phyloP scores from a whole-genome alignment of 2,888 invertebrate genomes.

The Cancer borealis region DNA sequence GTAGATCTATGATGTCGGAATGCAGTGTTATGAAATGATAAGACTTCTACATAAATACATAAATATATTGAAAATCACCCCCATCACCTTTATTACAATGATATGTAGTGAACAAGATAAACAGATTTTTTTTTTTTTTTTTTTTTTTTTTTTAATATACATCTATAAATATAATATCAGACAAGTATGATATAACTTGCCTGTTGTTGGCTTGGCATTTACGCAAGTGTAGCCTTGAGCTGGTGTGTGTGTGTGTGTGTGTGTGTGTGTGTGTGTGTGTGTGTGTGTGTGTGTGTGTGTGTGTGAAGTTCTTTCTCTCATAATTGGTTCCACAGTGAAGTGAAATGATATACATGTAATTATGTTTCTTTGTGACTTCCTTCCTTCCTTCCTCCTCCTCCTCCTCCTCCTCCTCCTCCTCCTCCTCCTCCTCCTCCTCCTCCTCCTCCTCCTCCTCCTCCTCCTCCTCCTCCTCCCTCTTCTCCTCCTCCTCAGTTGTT shows the following conservation, averaged over 20 bases:
- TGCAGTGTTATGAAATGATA: not conserved
- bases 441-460: not conserved
- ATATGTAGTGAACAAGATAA: not conserved
- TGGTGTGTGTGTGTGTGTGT: conserved; percentile 41
- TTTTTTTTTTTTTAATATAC: too few species aligned
- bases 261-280: conserved; percentile 39
- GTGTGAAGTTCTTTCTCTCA: conserved; percentile 14
- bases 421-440: not conserved
- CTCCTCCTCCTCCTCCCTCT: not conserved
- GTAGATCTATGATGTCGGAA: not conserved
- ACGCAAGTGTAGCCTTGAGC: not conserved
- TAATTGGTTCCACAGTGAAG: not conserved
- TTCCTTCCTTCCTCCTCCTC: not conserved
- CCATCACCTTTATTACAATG: not conserved
- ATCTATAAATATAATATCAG: not conserved
- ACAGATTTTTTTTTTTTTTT: not conserved
- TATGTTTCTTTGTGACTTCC: not conserved
- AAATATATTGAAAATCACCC: not conserved
- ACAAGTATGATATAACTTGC: not conserved
- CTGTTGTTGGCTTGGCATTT: conserved; percentile 29
- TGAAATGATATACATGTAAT: not conserved
- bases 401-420: not conserved
- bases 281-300: conserved; percentile 12
- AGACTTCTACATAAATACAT: not conserved
- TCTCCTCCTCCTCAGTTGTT: not conserved